Evolutionary conservation across 1,140 invertebrate genomes (phyloP), one percentile per base, ranked within the genome.

Genomic region (Apocrypta bakeri): DNA sequence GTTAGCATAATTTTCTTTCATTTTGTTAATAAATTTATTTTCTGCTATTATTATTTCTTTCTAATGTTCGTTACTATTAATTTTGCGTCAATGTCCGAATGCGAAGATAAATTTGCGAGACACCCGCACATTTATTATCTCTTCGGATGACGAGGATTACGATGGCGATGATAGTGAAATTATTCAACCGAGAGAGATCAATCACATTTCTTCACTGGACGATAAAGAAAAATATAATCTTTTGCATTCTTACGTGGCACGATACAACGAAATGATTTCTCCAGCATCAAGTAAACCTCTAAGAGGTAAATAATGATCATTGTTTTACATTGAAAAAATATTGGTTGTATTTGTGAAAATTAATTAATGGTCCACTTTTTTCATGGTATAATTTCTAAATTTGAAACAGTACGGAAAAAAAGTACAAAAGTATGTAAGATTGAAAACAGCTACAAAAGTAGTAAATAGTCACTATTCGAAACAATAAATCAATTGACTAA

Each of bases 101-200:
- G n/a, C n/a, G n/a, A n/a, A 82, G 79, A 78, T 87, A 6, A 82
- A 87, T 81, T 79, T 87, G 21, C 79, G 77, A 1, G 84, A 90
- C 69, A 80, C 79, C 2, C 83, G 87, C 80, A 78, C 79, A 3
- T 89, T 87, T 40, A 86, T 87, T 17, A 88, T 91, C 66, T 77
- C 85, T 11, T 81, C 86, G 0, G 84, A 88, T 31, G 86, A 87
- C 42, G 86, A 84, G 29, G 85, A 89, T 72, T 87, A 89, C 25
- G 79, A 90, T 17, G 88, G 88, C 9, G 80, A 87, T 27, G 87
- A 90, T 84, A 87, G 87, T 71, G 90, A 91, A 84, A 88, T 90
- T 85, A 89, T 91, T 85, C 81, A 87, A 42, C 64, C 84, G 6
- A 42, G 33, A 7, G 88, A 90, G 83, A 74, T 91, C 17, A 11